phyloP scores from a whole-genome alignment of 2,797 vertebrate species.

The Emydoidea blandingii region DNA sequence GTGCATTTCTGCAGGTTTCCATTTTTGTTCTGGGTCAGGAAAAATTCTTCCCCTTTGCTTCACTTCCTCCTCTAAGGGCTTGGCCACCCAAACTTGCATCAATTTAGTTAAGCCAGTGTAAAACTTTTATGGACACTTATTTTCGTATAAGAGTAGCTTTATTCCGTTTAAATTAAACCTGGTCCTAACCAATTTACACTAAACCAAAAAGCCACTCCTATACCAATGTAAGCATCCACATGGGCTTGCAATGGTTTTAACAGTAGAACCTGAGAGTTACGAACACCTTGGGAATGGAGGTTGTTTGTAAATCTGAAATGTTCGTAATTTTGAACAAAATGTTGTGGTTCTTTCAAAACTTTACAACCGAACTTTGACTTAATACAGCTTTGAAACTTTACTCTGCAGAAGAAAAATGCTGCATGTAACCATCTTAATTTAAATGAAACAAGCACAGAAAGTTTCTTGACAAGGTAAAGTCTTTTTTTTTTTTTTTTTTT shows the following conservation, averaged over 20 bases:
- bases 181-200: background rate
- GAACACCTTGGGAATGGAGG: no score
- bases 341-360: no score
- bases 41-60: background rate
- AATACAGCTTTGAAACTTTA: no score
- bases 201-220: background rate
- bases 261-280: background rate
- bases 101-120: background rate
- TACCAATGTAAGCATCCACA: background rate
- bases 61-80: background rate
- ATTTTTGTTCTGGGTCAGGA: background rate
- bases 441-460: no score
- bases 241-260: background rate
- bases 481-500: no score
- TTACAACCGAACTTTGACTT: no score
- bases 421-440: no score
- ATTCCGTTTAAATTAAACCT: background rate
- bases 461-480: no score
- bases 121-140: background rate
- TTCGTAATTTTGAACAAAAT: no score
- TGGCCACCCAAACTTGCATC: background rate
- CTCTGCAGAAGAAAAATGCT: no score
- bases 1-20: background rate
- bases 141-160: background rate
- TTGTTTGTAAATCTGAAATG: no score